Percentiles rank a stretch among this genome's conserved stretches.
Conservation (phyloP, 2,888 invertebrate species). For the Calliscelio sp. region DNA sequence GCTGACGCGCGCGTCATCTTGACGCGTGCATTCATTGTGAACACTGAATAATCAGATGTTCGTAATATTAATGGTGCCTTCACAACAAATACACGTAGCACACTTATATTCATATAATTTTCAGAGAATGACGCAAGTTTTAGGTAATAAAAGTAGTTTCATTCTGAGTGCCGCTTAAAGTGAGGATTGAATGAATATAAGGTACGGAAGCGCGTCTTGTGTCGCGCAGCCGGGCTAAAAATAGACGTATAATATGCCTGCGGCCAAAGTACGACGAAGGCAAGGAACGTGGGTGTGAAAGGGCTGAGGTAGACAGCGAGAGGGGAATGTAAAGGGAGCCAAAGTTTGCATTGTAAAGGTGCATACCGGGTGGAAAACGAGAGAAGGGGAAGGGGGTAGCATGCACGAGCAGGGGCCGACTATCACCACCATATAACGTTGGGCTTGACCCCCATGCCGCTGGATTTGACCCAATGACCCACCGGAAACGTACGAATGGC, state of each 20-base stretch:
- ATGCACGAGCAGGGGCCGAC: too few relatives aligned
- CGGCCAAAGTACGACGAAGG: conserved; percentile 34
- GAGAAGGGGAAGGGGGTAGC: conserved; percentile 34
- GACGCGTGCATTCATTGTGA: too few relatives aligned
- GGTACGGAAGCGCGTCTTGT: conserved; percentile 55
- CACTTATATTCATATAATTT: too few relatives aligned
- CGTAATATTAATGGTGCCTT: too few relatives aligned
- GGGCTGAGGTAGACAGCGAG: conserved; percentile 20
- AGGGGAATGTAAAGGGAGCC: conserved; percentile 23
- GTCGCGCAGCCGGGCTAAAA: conserved; percentile 53
- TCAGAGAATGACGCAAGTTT: too few relatives aligned
- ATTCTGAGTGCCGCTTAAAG: conserved; percentile 9
- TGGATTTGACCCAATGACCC: conserved; percentile 86
- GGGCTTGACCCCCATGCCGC: conserved; percentile 81
- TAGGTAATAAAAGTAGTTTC: too few relatives aligned
- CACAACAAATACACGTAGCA: too few relatives aligned
- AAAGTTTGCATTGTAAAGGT: conserved; percentile 83
- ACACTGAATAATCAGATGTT: too few relatives aligned
- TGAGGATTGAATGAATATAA: conserved; percentile 47
- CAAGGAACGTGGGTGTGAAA: conserved; percentile 27
- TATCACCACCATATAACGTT: conserved; percentile 72
- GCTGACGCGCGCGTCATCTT: too few relatives aligned
- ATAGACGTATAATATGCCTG: conserved; percentile 57
- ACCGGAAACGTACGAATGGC: conserved; percentile 80
- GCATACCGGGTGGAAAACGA: conserved; percentile 59